These are phyloP conservation scores for Hemiprocne comata DNA, from an alignment of 2,113 vertebrate species.

Conservation along the genomic window DNA sequence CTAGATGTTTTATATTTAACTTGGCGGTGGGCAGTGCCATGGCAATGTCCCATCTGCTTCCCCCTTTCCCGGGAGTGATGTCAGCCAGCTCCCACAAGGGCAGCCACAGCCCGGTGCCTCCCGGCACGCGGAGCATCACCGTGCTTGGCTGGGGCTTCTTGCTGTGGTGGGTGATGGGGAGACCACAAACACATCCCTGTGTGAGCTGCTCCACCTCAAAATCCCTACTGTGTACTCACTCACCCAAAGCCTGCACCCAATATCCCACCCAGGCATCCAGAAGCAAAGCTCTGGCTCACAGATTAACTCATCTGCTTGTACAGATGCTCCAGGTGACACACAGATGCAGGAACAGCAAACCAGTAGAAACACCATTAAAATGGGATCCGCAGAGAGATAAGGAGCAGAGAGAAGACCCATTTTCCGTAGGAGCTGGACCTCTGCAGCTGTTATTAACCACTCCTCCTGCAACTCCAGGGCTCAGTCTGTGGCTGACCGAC, in stretches of 20 bases:
- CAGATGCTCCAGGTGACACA: neutral
- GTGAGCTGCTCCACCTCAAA: neutral
- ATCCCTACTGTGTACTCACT: rapidly evolving
- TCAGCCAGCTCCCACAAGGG: neutral
- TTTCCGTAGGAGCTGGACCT: neutral
- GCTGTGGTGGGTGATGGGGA: rapidly evolving
- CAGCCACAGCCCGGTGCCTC: neutral
- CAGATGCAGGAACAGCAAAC: neutral
- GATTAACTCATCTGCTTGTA: neutral
- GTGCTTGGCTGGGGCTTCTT: neutral
- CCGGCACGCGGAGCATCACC: neutral
- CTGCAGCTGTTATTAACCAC: neutral
- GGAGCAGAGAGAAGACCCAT: neutral
- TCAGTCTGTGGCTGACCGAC: rapidly evolving
- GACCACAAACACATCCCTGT: rapidly evolving
- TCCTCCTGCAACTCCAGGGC: neutral
- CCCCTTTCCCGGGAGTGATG: conserved; percentile 22
- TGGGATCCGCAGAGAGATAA: neutral
- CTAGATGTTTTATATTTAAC: conserved; percentile 67
- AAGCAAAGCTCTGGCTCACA: neutral
- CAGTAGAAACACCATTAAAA: neutral
- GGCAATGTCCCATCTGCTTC: conserved; percentile 66
- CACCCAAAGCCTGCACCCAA: neutral
- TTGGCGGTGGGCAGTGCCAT: conserved; percentile 59
- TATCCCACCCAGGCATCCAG: rapidly evolving